Evolutionary conservation across 2,797 vertebrate genomes (phyloP), one percentile per base, ranked within the genome.

Genomic region (Carduelis carduelis): DNA sequence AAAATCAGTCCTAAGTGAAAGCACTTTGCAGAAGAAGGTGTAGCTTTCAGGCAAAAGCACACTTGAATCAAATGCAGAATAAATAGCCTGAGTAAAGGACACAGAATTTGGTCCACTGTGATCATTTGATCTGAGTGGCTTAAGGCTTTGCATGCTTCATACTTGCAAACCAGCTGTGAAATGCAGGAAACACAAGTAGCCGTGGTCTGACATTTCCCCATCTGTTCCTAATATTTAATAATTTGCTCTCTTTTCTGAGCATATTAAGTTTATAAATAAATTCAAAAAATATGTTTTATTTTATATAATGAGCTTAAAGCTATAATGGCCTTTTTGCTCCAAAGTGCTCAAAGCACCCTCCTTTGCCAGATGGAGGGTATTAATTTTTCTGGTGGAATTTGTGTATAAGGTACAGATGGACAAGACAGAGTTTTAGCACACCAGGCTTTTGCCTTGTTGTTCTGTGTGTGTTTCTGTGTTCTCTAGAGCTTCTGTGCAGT

Each of bases 181-280:
- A 97, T 92, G 56, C 63, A 93, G 93, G 76, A 95, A 96, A 91
- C 84, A 93, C 89, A 90, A 83, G 76, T 81, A 87, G 82, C 90
- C 9, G 2, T 83, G 74, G 41, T 61, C 80, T 85, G 90, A 93
- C 20, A 1, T 82, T 91, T 93, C 35, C 57, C 64, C 91, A 91
- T 95, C 92, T 97, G 96, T 96, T 96, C 95, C 87, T 64, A 92
- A 81, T 90, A 90, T 66, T 90, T 76, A 96, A 93, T 88, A 92
- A 94, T 96, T 89, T 96, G 64, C 84, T 93, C 76, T 96, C 66
- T 93, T 96, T 84, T 89, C 65, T 49, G 82, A 86, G 46, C 83
- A 47, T 85, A 75, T 92, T 95, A 94, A 52, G 55, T 94, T 95
- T 96, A 93, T 94, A 86, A 90, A 94, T 93, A 96, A 91, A 96